These are phyloP conservation scores for Halcyon chelicuti DNA, from an alignment of 2,797 vertebrate genomes.

Conservation along the genomic window DNA sequence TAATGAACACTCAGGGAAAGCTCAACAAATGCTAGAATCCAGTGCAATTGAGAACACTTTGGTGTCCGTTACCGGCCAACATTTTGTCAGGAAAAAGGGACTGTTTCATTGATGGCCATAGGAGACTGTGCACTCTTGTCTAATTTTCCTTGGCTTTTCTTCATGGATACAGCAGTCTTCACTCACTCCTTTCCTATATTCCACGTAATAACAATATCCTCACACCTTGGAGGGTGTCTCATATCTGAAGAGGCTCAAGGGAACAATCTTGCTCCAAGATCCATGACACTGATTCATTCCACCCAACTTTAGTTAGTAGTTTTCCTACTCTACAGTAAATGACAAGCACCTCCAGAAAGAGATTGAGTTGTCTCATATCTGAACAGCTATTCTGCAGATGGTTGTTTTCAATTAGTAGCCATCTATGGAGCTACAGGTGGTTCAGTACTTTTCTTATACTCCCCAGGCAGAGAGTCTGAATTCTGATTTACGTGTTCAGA, in stretches of 20 bases:
- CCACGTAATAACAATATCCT: not conserved
- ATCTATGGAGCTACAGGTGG: not conserved
- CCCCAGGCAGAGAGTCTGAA: not conserved
- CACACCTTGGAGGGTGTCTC: rapidly evolving
- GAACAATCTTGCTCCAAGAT: not conserved
- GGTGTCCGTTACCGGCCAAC: not conserved
- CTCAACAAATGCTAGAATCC: slow-evolving; percentile 56
- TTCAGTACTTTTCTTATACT: not conserved
- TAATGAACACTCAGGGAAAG: slow-evolving; percentile 70
- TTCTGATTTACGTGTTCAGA: not conserved
- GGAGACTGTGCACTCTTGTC: rapidly evolving
- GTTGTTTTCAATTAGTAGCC: not conserved
- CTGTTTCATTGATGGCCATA: not conserved
- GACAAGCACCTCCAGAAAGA: not conserved
- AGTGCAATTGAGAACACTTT: slow-evolving; percentile 34
- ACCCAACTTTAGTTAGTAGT: not conserved
- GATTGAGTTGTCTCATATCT: not conserved
- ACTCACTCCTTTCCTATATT: not conserved
- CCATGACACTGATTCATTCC: not conserved
- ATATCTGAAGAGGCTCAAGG: not conserved
- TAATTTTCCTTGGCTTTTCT: not conserved
- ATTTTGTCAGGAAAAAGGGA: not conserved
- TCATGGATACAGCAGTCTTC: not conserved
- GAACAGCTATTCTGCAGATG: not conserved
- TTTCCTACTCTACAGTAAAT: not conserved